Evolutionary conservation across 2,797 vertebrate genomes (phyloP).

Genomic region (Aselliscus stoliczkanus): DNA sequence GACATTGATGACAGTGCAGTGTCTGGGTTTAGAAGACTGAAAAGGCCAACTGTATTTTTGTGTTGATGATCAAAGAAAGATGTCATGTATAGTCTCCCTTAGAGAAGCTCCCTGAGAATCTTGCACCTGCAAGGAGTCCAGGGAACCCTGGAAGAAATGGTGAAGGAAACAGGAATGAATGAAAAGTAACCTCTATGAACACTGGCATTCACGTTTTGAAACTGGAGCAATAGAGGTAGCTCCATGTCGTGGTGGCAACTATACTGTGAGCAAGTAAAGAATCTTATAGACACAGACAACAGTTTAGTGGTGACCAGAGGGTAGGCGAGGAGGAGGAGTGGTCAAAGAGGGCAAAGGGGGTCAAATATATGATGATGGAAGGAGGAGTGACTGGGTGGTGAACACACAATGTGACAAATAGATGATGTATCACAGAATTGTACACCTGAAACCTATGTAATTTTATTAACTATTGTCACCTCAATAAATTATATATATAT

Average conservation of each 20-base stretch:
- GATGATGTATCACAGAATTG: too few relatives aligned
- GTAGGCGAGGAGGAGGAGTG: too few relatives aligned
- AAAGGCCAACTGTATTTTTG: not conserved
- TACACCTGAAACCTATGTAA: too few relatives aligned
- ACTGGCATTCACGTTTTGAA: not conserved
- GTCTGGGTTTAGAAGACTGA: not conserved
- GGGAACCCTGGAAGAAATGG: not conserved
- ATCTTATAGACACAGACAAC: not conserved
- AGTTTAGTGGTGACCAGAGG: too few relatives aligned
- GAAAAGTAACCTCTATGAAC: not conserved
- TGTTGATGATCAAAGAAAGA: not conserved
- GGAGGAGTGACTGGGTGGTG: too few relatives aligned
- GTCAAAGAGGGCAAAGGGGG: too few relatives aligned
- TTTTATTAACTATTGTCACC: too few relatives aligned
- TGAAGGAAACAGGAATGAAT: not conserved
- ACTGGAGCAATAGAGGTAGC: not conserved
- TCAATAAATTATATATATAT: too few relatives aligned
- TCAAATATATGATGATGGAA: too few relatives aligned
- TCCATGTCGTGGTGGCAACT: not conserved
- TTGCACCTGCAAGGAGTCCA: not conserved
- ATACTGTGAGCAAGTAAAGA: not conserved
- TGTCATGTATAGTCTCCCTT: not conserved
- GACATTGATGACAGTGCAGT: not conserved
- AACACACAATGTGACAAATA: too few relatives aligned
- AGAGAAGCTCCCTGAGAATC: not conserved